Conservation (phyloP, 2,888 invertebrate genomes). For the Arrhopalites spinosus region DNA sequence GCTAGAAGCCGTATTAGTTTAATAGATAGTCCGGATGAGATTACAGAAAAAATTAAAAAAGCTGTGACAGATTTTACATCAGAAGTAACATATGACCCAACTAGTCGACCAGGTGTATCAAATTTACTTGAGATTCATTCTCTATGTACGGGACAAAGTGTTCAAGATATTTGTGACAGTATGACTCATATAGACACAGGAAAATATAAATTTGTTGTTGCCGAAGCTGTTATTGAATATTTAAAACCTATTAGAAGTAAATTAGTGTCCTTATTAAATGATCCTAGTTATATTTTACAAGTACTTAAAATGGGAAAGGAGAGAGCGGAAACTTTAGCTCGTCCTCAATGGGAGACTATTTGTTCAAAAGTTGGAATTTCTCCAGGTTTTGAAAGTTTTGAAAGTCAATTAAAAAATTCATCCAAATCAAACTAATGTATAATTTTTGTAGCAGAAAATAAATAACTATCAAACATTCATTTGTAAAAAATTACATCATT, state of each 20-base stretch:
- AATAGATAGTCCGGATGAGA: constrained; percentile 72
- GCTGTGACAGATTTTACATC: constrained; percentile 89
- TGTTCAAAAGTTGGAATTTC: constrained; percentile 66
- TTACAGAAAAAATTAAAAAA: constrained; percentile 77
- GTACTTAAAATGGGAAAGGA: constrained; percentile 69
- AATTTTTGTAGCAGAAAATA: no score
- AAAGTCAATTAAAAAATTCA: no score
- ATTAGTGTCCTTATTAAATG: constrained; percentile 65
- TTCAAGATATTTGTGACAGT: constrained; percentile 73
- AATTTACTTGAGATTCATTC: constrained; percentile 87
- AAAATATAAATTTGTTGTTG: constrained; percentile 74
- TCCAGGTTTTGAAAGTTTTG: background rate
- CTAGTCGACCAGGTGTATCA: constrained; percentile 80
- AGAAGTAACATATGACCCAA: constrained; percentile 79
- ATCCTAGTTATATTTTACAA: constrained; percentile 68
- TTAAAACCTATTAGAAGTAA: constrained; percentile 72
- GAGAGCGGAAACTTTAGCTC: constrained; percentile 69
- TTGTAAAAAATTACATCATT: no score
- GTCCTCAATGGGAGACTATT: constrained; percentile 69
- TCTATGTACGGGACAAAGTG: constrained; percentile 69
- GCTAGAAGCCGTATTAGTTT: constrained; percentile 76
- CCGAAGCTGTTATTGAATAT: constrained; percentile 73
- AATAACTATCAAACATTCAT: no score
- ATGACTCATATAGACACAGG: constrained; percentile 72
- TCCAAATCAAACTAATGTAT: no score